Evolutionary conservation across 1,140 invertebrate species (phyloP).

Genomic region (Micrasema longulum): DNA sequence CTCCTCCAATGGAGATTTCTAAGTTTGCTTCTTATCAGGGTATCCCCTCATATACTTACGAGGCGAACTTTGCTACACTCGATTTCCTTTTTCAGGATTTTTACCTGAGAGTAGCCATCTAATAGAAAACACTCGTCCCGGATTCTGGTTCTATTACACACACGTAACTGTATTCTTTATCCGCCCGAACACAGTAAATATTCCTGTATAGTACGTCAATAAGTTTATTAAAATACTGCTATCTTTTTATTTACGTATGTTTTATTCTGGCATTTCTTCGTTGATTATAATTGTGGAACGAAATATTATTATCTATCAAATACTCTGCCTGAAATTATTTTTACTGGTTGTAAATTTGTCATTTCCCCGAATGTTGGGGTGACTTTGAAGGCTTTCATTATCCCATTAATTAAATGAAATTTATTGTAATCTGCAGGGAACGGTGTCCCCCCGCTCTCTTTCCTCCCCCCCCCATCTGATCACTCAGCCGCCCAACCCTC

Average conservation of each 20-base stretch:
- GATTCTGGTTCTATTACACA: too few species aligned
- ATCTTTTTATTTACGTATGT: neutral
- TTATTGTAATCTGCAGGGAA: constrained; percentile 24
- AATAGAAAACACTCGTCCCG: too few species aligned
- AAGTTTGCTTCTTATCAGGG: too few species aligned
- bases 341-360: constrained; percentile 10
- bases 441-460: neutral
- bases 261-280: neutral
- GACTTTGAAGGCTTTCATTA: constrained; percentile 23
- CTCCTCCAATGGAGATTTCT: too few species aligned
- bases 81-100: too few species aligned
- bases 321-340: neutral
- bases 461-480: neutral
- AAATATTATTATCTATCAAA: neutral
- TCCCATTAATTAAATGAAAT: constrained; percentile 33
- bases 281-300: neutral
- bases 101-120: too few species aligned
- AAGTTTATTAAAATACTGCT: neutral
- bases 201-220: neutral
- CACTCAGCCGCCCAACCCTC: neutral
- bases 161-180: too few species aligned
- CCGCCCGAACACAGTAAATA: neutral
- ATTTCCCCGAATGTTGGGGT: constrained; percentile 2
- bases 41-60: too few species aligned
- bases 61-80: neutral